Evolutionary conservation across 1,140 invertebrate species (phyloP).

Genomic region (Drosophila oshimai): DNA sequence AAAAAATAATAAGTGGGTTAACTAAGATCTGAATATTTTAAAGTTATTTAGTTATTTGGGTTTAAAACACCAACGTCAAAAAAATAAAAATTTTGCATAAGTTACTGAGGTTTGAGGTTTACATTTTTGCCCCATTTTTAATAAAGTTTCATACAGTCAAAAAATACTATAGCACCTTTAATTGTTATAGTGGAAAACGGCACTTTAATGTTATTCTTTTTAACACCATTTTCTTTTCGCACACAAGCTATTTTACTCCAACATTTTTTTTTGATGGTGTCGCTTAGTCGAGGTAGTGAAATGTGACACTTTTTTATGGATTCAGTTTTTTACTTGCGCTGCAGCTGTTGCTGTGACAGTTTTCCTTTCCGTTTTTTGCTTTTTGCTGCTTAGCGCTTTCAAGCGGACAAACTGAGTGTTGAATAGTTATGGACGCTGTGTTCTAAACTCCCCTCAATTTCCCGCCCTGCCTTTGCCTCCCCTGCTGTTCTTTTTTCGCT

Average conservation of each 20-base stretch:
- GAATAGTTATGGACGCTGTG: constrained; percentile 47
- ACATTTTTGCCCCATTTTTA: no score
- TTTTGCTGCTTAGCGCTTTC: constrained; percentile 44
- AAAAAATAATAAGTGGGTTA: no score
- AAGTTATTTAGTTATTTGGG: no score
- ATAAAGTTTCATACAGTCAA: no score
- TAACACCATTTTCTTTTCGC: no score
- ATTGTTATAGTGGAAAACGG: no score
- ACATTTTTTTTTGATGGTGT: background rate
- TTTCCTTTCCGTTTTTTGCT: constrained; percentile 26
- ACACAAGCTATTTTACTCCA: background rate
- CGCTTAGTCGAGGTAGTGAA: background rate
- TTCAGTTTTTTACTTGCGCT: constrained; percentile 5
- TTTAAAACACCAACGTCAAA: no score
- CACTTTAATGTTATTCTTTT: no score
- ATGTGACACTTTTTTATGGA: constrained; percentile 12
- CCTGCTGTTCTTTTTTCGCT: constrained; percentile 14
- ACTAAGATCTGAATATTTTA: no score
- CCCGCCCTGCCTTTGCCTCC: background rate
- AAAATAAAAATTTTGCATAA: no score
- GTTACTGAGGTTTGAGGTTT: no score
- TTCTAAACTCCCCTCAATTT: constrained; percentile 35
- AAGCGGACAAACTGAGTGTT: constrained; percentile 61
- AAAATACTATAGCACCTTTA: no score
- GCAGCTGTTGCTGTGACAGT: constrained; percentile 33